Percentiles rank a stretch among this genome's conserved stretches.
phyloP scores from a whole-genome alignment of 2,113 vertebrate genomes.

The Calypte anna region DNA sequence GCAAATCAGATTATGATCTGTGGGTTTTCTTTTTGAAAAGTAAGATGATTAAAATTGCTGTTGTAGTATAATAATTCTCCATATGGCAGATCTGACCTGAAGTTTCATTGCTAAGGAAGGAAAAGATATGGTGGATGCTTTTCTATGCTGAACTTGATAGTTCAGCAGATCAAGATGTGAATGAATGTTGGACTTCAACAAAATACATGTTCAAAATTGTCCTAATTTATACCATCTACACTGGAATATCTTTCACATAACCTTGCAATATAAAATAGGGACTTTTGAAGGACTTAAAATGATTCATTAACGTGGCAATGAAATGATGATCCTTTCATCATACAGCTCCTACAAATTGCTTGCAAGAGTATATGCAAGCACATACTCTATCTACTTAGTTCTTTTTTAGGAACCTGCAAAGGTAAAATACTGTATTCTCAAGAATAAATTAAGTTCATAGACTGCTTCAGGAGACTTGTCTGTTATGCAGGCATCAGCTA shows the following conservation, averaged over 20 bases:
- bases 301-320: neutral
- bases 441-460: neutral
- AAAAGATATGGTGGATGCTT: neutral
- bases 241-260: neutral
- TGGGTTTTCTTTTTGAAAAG: neutral
- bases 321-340: neutral
- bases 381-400: neutral
- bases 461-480: neutral
- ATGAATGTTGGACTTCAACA: neutral
- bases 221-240: neutral
- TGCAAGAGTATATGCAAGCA: neutral
- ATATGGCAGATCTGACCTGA: neutral
- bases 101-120: neutral
- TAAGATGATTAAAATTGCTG: neutral
- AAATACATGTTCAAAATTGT: neutral
- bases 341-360: neutral
- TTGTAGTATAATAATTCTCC: neutral
- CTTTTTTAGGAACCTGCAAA: neutral
- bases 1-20: slow-evolving; percentile 5
- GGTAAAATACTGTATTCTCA: neutral
- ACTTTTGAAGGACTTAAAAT: neutral
- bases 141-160: neutral
- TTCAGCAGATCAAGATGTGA: neutral
- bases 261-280: neutral
- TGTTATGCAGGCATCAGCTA: neutral